Evolutionary conservation across 2,797 vertebrate species (phyloP).

Genomic region (Eidolon dupreanum): DNA sequence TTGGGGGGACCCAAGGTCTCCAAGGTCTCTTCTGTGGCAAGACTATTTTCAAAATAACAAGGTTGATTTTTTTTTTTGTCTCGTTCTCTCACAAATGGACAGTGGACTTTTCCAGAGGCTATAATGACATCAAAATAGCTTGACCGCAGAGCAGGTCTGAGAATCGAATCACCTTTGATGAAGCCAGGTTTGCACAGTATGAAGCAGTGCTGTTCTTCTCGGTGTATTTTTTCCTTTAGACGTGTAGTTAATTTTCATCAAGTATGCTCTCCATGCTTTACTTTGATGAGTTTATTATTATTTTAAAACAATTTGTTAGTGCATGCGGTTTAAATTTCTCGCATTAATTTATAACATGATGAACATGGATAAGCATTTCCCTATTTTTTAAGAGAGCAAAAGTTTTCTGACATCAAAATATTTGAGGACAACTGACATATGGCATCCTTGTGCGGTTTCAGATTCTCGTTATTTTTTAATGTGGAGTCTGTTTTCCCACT

Average conservation of each 20-base stretch:
- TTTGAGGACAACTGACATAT: background rate
- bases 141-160: background rate
- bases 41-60: background rate
- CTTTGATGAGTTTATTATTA: background rate
- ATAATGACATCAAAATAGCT: accelerated
- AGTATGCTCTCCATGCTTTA: background rate
- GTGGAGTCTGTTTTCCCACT: background rate
- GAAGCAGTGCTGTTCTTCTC: background rate
- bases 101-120: background rate
- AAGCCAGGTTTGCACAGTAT: background rate
- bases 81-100: background rate
- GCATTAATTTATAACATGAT: background rate
- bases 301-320: background rate
- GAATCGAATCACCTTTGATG: background rate
- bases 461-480: background rate
- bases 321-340: background rate
- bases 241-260: background rate
- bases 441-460: background rate
- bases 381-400: background rate
- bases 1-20: accelerated
- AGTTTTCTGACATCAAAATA: background rate
- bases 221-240: background rate
- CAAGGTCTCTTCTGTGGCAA: background rate
- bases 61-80: background rate
- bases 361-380: background rate